These are phyloP conservation scores for Phyto melanocephala DNA, from an alignment of 2,888 invertebrate genomes.

Conservation along the genomic window DNA sequence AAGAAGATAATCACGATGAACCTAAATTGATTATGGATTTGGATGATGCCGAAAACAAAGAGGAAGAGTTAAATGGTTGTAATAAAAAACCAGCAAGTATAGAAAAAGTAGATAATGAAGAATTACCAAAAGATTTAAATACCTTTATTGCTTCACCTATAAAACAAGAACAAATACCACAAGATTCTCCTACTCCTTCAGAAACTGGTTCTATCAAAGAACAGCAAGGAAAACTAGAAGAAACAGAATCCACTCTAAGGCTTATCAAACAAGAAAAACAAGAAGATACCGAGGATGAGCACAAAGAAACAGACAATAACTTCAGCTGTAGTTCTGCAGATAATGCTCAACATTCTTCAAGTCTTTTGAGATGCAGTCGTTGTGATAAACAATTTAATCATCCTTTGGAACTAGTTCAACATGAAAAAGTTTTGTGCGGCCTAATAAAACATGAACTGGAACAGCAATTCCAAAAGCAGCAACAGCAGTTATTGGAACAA, in stretches of 20 bases:
- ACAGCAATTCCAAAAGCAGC: constrained; percentile 83
- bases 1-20: constrained; percentile 78
- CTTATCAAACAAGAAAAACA: constrained; percentile 41
- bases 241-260: constrained; percentile 71
- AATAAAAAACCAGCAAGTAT: constrained; percentile 57
- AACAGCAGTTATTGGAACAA: constrained; percentile 78
- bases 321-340: not conserved
- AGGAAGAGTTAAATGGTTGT: constrained; percentile 75
- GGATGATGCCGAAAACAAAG: constrained; percentile 81
- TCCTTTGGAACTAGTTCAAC: constrained; percentile 83
- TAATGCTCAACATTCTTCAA: not conserved
- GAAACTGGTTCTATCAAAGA: not conserved
- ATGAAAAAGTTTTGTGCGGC: constrained; percentile 84
- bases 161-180: constrained; percentile 45
- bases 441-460: constrained; percentile 81
- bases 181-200: not conserved
- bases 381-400: constrained; percentile 82
- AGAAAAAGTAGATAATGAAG: constrained; percentile 72
- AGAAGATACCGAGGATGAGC: constrained; percentile 21
- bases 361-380: constrained; percentile 79
- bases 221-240: not conserved
- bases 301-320: not conserved
- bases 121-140: constrained; percentile 70
- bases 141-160: constrained; percentile 60
- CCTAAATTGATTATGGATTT: constrained; percentile 85